Evolutionary conservation across 1,140 invertebrate genomes (phyloP).

Genomic region (Thaumetopoea pityocampa): DNA sequence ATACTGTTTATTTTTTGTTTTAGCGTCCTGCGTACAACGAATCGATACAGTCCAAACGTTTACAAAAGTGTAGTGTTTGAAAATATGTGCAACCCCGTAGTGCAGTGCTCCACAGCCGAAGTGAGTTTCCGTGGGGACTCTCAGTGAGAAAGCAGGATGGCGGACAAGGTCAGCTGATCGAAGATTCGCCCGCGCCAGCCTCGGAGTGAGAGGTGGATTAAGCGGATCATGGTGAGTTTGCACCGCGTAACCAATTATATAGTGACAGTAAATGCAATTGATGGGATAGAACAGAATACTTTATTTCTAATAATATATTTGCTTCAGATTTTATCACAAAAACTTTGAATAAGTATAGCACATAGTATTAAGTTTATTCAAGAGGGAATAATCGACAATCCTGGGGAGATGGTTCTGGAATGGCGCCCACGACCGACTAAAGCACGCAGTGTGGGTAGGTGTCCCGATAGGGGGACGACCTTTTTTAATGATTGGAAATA

Average conservation of each 20-base stretch:
- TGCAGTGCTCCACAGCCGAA: constrained; percentile 4
- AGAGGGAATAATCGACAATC: too few relatives aligned
- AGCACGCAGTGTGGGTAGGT: too few relatives aligned
- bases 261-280: neutral
- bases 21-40: constrained; percentile 14
- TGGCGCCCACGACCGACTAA: too few relatives aligned
- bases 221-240: constrained; percentile 61
- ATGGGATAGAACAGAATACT: neutral
- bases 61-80: constrained; percentile 1
- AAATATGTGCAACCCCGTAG: constrained; percentile 12
- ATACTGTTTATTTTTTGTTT: constrained; percentile 10
- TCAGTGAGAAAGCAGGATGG: constrained; percentile 44
- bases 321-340: too few relatives aligned
- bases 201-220: constrained; percentile 44
- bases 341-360: too few relatives aligned
- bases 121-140: constrained; percentile 25
- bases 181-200: constrained; percentile 49
- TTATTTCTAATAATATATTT: constrained; percentile 1
- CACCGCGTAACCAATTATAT: too few relatives aligned
- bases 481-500: too few relatives aligned
- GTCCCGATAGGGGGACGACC: too few relatives aligned
- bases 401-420: too few relatives aligned
- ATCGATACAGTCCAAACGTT: constrained; percentile 1
- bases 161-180: constrained; percentile 68
- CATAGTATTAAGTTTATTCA: too few relatives aligned